phyloP scores from a whole-genome alignment of 2,888 invertebrate genomes.

The Cosmia pyralina region DNA sequence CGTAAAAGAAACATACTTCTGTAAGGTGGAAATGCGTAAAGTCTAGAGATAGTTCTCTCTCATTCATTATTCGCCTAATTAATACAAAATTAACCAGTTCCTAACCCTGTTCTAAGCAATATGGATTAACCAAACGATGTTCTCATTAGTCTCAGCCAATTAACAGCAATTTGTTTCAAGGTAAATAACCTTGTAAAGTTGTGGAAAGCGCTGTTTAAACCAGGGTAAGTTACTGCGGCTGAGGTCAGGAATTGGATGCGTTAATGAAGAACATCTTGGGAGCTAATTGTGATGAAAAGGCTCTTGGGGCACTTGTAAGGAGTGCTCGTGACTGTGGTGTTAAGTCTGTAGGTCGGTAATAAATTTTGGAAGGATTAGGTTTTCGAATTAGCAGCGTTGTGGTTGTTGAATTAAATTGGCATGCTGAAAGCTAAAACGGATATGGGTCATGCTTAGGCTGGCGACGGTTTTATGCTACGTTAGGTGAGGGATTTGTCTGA shows the following conservation, averaged over 20 bases:
- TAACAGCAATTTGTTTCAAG: slow-evolving; percentile 58
- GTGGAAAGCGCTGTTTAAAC: slow-evolving; percentile 54
- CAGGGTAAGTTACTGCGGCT: slow-evolving; percentile 52
- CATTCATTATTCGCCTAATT: slow-evolving; percentile 21
- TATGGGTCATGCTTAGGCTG: slow-evolving; percentile 8
- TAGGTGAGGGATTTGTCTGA: background rate
- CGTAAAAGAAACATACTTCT: background rate
- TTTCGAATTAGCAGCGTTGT: slow-evolving; percentile 20
- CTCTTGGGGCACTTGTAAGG: slow-evolving; percentile 16
- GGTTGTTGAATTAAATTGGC: slow-evolving; percentile 16
- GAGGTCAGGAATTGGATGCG: slow-evolving; percentile 56
- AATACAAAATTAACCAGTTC: slow-evolving; percentile 24
- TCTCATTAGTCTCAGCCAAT: slow-evolving; percentile 60
- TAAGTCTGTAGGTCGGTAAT: slow-evolving; percentile 37
- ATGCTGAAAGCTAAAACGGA: slow-evolving; percentile 14
- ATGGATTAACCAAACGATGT: slow-evolving; percentile 43
- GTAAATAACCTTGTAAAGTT: slow-evolving; percentile 57
- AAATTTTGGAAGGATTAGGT: slow-evolving; percentile 24
- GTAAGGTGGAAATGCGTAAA: background rate
- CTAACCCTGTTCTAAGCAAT: slow-evolving; percentile 14
- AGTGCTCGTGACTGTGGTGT: slow-evolving; percentile 26
- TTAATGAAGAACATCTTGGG: slow-evolving; percentile 60
- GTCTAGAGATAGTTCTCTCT: too few relatives aligned
- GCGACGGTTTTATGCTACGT: background rate
- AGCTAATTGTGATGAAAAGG: slow-evolving; percentile 57